Base-by-base conservation (phyloP, 2,113 vertebrate genomes). In the Gallinago jamesoni region DNA sequence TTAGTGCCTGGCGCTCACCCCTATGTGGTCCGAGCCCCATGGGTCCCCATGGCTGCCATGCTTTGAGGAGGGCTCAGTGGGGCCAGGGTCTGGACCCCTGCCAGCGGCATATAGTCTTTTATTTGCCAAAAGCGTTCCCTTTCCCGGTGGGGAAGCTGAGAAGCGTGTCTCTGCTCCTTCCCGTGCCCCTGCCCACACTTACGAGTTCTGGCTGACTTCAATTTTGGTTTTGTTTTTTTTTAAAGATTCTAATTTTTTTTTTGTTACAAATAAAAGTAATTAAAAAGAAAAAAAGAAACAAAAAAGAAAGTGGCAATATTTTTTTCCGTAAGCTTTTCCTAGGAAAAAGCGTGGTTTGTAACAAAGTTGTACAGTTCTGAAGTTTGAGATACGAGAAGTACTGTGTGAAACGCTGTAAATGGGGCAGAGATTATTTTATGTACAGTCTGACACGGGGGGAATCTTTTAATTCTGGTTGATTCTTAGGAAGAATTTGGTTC, bases 311-410 rank as follows among this genome's bases (percentile, higher is more conserved):
- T 97, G 97, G 97, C 97, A 98, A 98, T 97, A 98, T 98, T 97
- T 97, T 97, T 97, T 97, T 94, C 94, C 0, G 84, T 90, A 91
- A 96, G 96, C 94, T 96, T 97, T 97, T 97, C 96, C 95, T 97
- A 96, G 97, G 97, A 97, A 98, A 98, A 97, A 96, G 98, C 98
- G 95, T 98, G 98, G 98, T 98, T 98, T 98, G 98, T 98, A 98
- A 98, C 96, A 96, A 98, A 98, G 98, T 97, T 99, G 98, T 98
- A 98, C 98, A 99, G 98, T 98, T 96, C 91, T 94, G 96, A 94
- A 97, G 97, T 97, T 96, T 97, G 97, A 93, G 95, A 97, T 97
- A 97, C 82, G 74, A 96, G 95, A 96, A 97, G 97, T 96, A 91
- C 92, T 87, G 96, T 96, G 96, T 97, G 97, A 97, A 96, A 97